Conservation (phyloP, 2,113 vertebrate genomes). For the Aptenodytes patagonicus region DNA sequence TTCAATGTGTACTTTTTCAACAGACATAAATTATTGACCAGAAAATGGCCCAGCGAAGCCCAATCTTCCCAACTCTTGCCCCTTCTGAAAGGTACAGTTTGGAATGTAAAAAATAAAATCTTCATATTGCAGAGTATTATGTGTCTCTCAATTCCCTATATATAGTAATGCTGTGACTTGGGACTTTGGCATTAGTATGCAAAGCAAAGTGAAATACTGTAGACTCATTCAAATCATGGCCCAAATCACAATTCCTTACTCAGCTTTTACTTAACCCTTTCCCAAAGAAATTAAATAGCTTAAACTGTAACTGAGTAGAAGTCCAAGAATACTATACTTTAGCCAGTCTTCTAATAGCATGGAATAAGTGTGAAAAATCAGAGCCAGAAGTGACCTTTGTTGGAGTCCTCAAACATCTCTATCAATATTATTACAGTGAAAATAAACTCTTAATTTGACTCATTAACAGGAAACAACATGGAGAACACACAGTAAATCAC, state of each 20-base stretch:
- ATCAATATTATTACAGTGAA: not conserved
- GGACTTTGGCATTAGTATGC: not conserved
- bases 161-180: not conserved
- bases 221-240: not conserved
- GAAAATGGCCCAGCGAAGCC: constrained; percentile 77
- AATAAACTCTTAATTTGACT: not conserved
- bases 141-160: not conserved
- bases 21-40: constrained; percentile 74
- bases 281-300: not conserved
- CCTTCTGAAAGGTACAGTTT: constrained; percentile 77
- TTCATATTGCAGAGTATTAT: not conserved
- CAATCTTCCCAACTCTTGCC: constrained; percentile 74
- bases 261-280: not conserved
- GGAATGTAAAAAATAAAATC: not conserved
- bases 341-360: not conserved
- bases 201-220: not conserved
- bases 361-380: not conserved
- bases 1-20: constrained; percentile 64
- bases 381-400: not conserved
- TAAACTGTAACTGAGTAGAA: not conserved
- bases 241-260: not conserved
- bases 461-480: not conserved
- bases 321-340: not conserved
- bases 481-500: not conserved
- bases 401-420: not conserved